Evolutionary conservation across 2,888 invertebrate genomes (phyloP).

Genomic region (Brenthis ino): DNA sequence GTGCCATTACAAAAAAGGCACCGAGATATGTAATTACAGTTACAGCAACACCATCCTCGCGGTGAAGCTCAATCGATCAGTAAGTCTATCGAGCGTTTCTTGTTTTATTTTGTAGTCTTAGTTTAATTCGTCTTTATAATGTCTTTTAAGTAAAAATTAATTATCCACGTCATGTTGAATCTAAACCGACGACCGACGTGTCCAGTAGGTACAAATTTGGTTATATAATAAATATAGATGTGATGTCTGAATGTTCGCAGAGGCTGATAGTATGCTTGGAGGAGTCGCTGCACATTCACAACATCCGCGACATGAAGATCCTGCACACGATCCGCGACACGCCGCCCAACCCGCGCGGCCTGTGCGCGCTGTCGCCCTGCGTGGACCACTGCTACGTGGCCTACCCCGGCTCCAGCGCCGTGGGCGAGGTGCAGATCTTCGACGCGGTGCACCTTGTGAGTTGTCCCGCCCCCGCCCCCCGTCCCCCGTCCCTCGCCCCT

Average conservation of each 20-base stretch:
- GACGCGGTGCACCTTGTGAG: constrained; percentile 92
- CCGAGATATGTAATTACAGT: constrained; percentile 98
- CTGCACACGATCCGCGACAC: constrained; percentile 99
- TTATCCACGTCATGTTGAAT: too few relatives aligned
- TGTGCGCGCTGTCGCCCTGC: constrained; percentile 94
- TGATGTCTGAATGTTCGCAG: constrained; percentile 65
- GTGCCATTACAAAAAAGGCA: constrained; percentile 98
- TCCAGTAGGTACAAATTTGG: not conserved
- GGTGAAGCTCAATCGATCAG: constrained; percentile 96
- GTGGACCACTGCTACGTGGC: constrained; percentile 97
- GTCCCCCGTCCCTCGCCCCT: not conserved
- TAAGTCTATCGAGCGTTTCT: constrained; percentile 67
- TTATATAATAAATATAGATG: not conserved
- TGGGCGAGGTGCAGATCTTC: constrained; percentile 98
- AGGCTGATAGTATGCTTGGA: constrained; percentile 98
- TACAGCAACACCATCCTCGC: constrained; percentile 97
- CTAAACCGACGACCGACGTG: too few relatives aligned
- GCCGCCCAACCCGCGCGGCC: constrained; percentile 95
- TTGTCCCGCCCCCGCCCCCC: constrained; percentile 47
- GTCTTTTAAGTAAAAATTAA: too few relatives aligned
- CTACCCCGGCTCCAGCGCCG: constrained; percentile 96
- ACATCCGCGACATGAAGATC: constrained; percentile 98
- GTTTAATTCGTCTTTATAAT: not conserved
- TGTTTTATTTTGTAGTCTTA: not conserved
- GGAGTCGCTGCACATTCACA: constrained; percentile 98